These are phyloP conservation scores for Oasisia sp. DNA, from an alignment of 2,888 invertebrate species.

Conservation along the genomic window DNA sequence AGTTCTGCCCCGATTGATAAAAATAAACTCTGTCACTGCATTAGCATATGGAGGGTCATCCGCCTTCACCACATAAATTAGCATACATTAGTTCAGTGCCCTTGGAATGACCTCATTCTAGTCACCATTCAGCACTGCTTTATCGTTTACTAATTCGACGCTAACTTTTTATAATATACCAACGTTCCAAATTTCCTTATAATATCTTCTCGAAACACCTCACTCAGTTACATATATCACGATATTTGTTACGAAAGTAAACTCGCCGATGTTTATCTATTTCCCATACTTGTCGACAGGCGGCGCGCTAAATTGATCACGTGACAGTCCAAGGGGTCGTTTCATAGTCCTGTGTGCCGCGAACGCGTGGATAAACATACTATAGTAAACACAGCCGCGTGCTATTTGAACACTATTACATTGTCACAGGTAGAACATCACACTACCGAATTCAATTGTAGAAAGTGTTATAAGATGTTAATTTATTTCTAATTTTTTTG, in stretches of 20 bases:
- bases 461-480: not conserved
- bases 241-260: conserved; percentile 11
- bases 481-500: not conserved
- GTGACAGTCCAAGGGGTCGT: not conserved
- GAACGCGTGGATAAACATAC: not conserved
- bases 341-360: not conserved
- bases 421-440: not conserved
- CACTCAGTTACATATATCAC: not conserved
- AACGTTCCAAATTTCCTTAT: not conserved
- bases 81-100: conserved; percentile 12
- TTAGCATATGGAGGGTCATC: conserved; percentile 17
- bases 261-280: conserved; percentile 17
- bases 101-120: conserved; percentile 17
- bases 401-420: not conserved
- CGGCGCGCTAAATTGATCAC: not conserved
- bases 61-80: conserved; percentile 13
- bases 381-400: conserved; percentile 5
- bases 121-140: not conserved
- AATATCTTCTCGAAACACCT: not conserved
- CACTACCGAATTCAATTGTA: not conserved
- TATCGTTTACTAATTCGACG: not conserved
- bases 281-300: conserved; percentile 10
- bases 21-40: conserved; percentile 17
- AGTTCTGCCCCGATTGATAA: conserved; percentile 17
- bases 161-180: not conserved